A percentile compares a stretch with the other conserved stretches of the same genome.
These are phyloP conservation scores for Tupiocoris notatus DNA, from an alignment of 2,888 invertebrate genomes.

Conservation along the genomic window DNA sequence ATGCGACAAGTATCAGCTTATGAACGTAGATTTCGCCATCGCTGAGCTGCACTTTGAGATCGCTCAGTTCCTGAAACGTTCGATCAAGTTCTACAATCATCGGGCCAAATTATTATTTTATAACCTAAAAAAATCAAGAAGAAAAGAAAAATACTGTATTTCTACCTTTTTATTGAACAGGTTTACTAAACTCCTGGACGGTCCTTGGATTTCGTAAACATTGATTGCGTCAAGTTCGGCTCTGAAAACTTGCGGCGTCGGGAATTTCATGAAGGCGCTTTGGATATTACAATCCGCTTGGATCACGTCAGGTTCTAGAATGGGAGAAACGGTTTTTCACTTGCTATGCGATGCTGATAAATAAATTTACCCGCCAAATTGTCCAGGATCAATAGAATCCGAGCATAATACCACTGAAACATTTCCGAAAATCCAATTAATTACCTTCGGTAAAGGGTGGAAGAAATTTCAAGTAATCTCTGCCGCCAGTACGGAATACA, in stretches of 20 bases:
- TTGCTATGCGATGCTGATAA: too few species aligned
- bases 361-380: too few species aligned
- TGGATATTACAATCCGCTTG: conserved; percentile 4
- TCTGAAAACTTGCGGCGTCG: conserved; percentile 23
- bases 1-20: conserved; percentile 37
- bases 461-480: neutral
- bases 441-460: neutral
- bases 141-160: neutral
- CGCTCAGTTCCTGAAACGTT: conserved; percentile 39
- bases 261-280: conserved; percentile 1
- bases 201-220: conserved; percentile 30
- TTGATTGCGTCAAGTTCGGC: neutral
- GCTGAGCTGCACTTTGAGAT: conserved; percentile 32
- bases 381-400: too few species aligned
- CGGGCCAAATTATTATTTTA: neutral
- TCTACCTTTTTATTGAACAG: conserved; percentile 42
- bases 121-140: neutral
- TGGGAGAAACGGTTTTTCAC: too few species aligned
- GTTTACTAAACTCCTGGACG: conserved; percentile 29
- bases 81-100: neutral
- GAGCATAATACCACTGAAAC: too few species aligned
- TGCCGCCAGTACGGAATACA: conserved; percentile 8
- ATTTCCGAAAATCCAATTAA: too few species aligned
- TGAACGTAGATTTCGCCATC: conserved; percentile 45
- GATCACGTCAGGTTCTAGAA: neutral